Evolutionary conservation across 2,113 vertebrate species (phyloP).

Genomic region (Hemiprocne comata): DNA sequence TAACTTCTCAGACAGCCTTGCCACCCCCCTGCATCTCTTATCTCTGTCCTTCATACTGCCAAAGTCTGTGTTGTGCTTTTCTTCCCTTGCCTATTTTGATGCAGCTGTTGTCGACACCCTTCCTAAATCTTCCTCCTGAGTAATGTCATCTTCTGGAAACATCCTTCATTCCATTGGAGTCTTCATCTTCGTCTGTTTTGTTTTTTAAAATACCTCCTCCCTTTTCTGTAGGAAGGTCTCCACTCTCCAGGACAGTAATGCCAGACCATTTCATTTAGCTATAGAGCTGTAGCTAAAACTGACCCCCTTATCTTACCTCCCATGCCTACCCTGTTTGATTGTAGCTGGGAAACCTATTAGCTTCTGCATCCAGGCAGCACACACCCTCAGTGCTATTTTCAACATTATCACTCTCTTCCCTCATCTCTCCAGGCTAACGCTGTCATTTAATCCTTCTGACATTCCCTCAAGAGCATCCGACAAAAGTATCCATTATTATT

Average conservation of each 20-base stretch:
- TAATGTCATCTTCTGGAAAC: neutral
- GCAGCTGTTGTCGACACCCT: neutral
- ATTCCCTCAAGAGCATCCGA: neutral
- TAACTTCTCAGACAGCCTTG: neutral
- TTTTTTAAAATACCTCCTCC: neutral
- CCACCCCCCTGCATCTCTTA: neutral
- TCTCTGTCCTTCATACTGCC: neutral
- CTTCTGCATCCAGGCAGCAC: neutral
- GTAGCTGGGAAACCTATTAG: neutral
- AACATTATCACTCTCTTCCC: neutral
- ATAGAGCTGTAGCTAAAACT: neutral
- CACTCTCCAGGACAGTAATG: neutral
- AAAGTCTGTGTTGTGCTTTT: neutral
- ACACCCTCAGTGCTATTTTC: neutral
- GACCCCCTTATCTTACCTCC: neutral
- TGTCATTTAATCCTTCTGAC: constrained; percentile 27
- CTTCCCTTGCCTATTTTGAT: neutral
- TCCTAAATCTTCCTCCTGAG: neutral
- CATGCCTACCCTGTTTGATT: neutral
- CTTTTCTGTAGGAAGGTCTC: neutral
- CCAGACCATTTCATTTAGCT: neutral
- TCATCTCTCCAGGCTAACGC: neutral
- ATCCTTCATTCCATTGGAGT: neutral
- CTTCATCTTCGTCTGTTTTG: neutral
- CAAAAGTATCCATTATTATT: neutral